phyloP scores from a whole-genome alignment of 2,113 vertebrate genomes.

The Lamprologus callipterus region DNA sequence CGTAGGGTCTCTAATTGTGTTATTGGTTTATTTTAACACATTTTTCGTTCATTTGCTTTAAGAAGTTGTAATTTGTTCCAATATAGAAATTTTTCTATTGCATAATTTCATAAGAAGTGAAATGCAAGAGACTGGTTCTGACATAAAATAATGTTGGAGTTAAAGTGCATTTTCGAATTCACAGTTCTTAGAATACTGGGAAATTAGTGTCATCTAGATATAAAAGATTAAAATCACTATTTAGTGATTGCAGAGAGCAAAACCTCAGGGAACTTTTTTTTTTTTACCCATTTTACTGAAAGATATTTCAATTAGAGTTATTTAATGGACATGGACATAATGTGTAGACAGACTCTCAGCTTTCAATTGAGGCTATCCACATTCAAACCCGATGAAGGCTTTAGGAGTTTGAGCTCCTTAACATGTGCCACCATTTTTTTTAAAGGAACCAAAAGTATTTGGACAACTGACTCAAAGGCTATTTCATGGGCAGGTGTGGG shows the following conservation, averaged over 20 bases:
- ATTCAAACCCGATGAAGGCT: background rate
- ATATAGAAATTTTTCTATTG: background rate
- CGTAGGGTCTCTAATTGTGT: background rate
- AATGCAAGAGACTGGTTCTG: background rate
- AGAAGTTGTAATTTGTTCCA: background rate
- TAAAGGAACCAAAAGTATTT: background rate
- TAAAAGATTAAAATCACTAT: background rate
- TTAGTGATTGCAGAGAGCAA: background rate
- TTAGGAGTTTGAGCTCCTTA: background rate
- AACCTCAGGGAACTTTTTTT: background rate
- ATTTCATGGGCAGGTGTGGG: background rate
- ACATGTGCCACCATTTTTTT: background rate
- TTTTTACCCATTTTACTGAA: background rate
- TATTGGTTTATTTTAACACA: background rate
- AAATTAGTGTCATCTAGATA: background rate
- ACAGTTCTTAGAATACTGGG: background rate
- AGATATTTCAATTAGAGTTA: background rate
- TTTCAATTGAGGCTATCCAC: background rate
- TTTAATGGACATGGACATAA: background rate
- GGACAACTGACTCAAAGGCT: background rate
- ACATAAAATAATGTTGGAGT: background rate
- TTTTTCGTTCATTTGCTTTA: background rate
- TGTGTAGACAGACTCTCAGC: background rate
- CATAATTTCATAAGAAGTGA: background rate
- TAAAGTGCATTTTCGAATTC: background rate